These are phyloP conservation scores for Emydoidea blandingii DNA, from an alignment of 2,797 vertebrate genomes.

Conservation along the genomic window DNA sequence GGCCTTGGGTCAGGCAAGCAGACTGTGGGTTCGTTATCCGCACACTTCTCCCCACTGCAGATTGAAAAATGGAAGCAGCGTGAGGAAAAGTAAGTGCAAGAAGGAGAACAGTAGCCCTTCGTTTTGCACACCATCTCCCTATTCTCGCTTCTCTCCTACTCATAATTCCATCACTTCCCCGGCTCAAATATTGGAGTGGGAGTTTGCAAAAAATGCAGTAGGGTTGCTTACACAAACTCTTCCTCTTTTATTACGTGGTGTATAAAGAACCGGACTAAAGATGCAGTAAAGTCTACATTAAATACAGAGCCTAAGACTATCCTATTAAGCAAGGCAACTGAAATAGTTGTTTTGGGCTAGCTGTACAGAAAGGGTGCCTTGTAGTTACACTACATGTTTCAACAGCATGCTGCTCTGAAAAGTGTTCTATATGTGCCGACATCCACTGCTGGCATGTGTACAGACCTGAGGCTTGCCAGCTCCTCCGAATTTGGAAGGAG, in stretches of 20 bases:
- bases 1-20: background rate
- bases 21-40: constrained; percentile 2
- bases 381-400: constrained; percentile 70
- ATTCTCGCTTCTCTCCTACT: background rate
- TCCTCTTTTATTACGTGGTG: background rate
- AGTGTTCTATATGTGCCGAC: constrained; percentile 75
- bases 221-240: background rate
- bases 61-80: constrained; percentile 1
- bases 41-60: background rate
- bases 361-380: constrained; percentile 58
- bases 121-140: background rate
- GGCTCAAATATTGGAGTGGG: background rate
- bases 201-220: background rate
- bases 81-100: background rate
- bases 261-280: constrained; percentile 48
- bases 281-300: constrained; percentile 36
- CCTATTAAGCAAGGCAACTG: constrained; percentile 44
- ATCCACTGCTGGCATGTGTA: constrained; percentile 74
- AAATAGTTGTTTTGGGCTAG: constrained; percentile 18
- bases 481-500: constrained; percentile 65
- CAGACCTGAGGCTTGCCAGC: constrained; percentile 56
- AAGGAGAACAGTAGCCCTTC: background rate
- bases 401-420: constrained; percentile 66
- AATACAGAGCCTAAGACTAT: constrained; percentile 9
- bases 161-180: background rate